These are phyloP conservation scores for Cranoglanis bouderius DNA, from an alignment of 2,113 vertebrate genomes.

Conservation along the genomic window DNA sequence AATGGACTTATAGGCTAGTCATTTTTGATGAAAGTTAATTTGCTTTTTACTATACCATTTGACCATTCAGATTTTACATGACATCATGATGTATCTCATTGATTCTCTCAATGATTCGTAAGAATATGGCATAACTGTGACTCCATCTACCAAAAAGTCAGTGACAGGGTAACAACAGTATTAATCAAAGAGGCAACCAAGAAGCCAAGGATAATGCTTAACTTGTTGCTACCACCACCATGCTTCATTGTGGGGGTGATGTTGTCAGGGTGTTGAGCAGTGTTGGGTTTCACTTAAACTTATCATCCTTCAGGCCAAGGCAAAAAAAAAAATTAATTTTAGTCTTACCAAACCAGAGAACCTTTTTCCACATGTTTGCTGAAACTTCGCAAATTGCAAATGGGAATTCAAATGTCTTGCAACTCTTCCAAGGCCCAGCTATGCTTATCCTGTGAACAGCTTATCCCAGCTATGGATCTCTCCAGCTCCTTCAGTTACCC, in stretches of 20 bases:
- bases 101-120: background rate
- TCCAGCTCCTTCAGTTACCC: background rate
- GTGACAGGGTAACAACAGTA: background rate
- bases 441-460: background rate
- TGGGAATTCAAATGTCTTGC: background rate
- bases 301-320: background rate
- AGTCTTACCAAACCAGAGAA: background rate
- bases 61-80: background rate
- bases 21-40: background rate
- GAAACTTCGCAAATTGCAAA: background rate
- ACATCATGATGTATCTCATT: background rate
- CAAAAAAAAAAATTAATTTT: background rate
- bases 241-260: background rate
- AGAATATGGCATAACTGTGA: background rate
- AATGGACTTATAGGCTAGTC: background rate
- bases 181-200: background rate
- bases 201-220: background rate
- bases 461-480: background rate
- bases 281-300: background rate
- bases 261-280: background rate
- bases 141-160: background rate
- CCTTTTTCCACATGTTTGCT: background rate
- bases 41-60: background rate
- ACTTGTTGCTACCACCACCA: background rate
- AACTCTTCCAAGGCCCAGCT: background rate